phyloP scores from a whole-genome alignment of 2,797 vertebrate species.

The Neomorphus geoffroyi region DNA sequence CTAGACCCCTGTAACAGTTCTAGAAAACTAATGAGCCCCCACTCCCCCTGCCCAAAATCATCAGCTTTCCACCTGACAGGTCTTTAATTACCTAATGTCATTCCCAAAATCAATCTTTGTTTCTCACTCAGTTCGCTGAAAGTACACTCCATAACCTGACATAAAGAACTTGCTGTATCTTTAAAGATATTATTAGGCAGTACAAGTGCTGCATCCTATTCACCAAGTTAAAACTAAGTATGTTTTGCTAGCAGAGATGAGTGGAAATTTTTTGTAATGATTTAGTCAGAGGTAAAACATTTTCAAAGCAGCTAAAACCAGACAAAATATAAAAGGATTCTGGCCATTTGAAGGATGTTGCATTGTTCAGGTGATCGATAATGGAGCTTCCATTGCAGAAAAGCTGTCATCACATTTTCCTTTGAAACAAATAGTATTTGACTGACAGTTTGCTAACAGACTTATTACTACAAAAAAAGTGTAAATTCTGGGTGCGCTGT shows the following conservation, averaged over 20 bases:
- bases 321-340: background rate
- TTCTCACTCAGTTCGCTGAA: background rate
- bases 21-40: background rate
- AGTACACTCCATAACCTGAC: background rate
- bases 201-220: background rate
- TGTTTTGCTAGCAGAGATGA: background rate
- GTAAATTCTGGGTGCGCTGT: background rate
- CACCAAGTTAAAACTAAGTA: background rate
- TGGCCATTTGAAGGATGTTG: background rate
- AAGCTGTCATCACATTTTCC: background rate
- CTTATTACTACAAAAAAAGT: background rate
- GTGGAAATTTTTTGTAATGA: background rate
- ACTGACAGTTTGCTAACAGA: constrained; percentile 13
- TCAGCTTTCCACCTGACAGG: background rate
- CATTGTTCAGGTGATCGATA: background rate
- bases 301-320: background rate
- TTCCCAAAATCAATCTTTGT: background rate
- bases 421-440: background rate
- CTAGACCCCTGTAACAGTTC: background rate
- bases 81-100: background rate
- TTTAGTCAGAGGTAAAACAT: background rate
- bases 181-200: background rate
- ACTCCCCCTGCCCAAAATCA: background rate
- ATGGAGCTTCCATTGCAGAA: background rate
- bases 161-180: background rate